Base-by-base conservation (phyloP, 2,888 invertebrate species). In the Erpobdella octoculata region DNA sequence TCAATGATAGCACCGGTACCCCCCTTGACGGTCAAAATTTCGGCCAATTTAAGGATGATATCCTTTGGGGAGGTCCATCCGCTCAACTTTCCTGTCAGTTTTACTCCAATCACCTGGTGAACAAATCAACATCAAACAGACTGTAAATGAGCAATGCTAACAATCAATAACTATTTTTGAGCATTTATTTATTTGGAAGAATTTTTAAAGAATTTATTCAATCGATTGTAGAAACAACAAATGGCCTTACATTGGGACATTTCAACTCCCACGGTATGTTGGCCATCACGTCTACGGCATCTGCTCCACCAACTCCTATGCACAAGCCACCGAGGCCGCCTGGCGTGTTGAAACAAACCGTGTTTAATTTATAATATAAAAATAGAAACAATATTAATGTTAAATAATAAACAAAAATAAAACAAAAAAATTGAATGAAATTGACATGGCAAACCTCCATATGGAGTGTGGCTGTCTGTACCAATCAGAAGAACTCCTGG, bases 1-100 rank as follows among this genome's bases (percentile, higher is more conserved):
- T 98, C 98, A 72, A 99, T 91, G 81, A 98, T 98, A 76, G 97
- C 97, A 35, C 98, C 98, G 76, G 98, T 98, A 73, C 98, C 98
- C 65, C 98, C 98, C 86, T 98, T 98, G 31, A 98, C 98, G 0
- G 97, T 97, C 64, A 98, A 86, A 81, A 98, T 97, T 75, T 93
- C 97, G 53, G 88, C 88, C 0, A 95, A 93, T 86, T 97, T 97
- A 73, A 97, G 86, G 81, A 97, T 97, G 72, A 97, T 88, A 83
- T 97, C 97, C 83, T 98, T 98, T n/a, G 97, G 93, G 33, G 94
- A 93, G 0, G 98, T 96, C 98, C 98, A 99, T 73, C 97, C 98
- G 77, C 88, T 89, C 75, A 99, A 86, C 82, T 91, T 87, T 82
- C 98, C 98, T 72, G 93, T 94, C 71, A 99, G 86, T 78, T 95